phyloP scores from a whole-genome alignment of 2,113 vertebrate species.

The Xyrauchen texanus region DNA sequence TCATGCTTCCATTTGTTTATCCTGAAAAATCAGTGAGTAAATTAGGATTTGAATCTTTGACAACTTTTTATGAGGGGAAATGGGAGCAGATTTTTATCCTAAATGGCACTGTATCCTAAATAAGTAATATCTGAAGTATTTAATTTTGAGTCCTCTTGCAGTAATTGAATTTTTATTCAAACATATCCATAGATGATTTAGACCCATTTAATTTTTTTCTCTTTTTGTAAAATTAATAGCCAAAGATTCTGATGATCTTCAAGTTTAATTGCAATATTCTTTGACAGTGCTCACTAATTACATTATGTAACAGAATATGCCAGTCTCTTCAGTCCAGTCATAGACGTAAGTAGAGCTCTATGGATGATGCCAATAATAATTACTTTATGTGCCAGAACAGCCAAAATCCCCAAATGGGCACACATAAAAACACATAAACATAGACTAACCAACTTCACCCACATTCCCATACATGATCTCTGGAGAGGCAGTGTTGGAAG shows the following conservation, averaged over 20 bases:
- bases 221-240: background rate
- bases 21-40: background rate
- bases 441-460: background rate
- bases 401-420: conserved; percentile 54
- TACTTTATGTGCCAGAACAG: conserved; percentile 51
- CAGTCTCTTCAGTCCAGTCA: background rate
- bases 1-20: background rate
- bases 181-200: background rate
- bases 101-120: background rate
- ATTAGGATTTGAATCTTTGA: too few relatives aligned
- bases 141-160: background rate
- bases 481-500: conserved; percentile 34
- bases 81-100: background rate
- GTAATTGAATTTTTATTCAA: background rate
- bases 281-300: conserved; percentile 13
- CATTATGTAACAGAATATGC: background rate
- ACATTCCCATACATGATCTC: background rate
- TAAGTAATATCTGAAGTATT: background rate
- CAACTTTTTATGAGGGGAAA: too few relatives aligned
- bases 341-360: conserved; percentile 11
- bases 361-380: conserved; percentile 45
- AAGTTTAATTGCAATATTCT: background rate
- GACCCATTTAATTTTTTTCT: background rate
- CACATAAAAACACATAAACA: conserved; percentile 4
- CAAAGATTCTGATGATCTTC: conserved; percentile 15